Percentiles rank a stretch among this genome's conserved stretches.
These are phyloP conservation scores for Brachionus asplanchnoidis DNA, from an alignment of 1,140 invertebrate species.

Conservation along the genomic window DNA sequence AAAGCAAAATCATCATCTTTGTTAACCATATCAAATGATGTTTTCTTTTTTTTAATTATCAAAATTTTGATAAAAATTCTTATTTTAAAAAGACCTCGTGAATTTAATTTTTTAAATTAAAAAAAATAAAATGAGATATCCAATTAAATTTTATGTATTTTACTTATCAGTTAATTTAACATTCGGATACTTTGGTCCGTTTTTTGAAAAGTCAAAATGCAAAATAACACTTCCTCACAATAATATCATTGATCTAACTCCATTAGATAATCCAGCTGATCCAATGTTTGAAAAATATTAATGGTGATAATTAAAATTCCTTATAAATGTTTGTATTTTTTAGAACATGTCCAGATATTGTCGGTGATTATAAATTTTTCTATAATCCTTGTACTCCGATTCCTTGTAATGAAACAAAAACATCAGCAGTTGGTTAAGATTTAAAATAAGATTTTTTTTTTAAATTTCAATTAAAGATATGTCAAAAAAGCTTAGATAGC, in stretches of 20 bases:
- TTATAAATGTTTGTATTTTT: not conserved
- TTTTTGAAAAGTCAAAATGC: not conserved
- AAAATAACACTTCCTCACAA: not conserved
- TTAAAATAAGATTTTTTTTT: not conserved
- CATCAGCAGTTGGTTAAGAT: not conserved
- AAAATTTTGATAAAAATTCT: no score
- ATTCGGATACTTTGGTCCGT: not conserved
- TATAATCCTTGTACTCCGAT: not conserved
- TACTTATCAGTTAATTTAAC: not conserved
- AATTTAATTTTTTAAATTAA: no score
- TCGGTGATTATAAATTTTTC: not conserved
- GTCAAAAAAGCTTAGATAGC: not conserved
- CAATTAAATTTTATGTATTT: no score
- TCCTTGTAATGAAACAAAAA: not conserved
- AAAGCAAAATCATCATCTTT: no score
- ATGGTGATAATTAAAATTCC: not conserved
- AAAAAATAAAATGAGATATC: no score
- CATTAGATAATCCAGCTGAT: not conserved
- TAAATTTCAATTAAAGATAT: not conserved
- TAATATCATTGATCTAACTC: not conserved
- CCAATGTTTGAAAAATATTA: not conserved
- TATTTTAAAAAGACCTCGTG: no score
- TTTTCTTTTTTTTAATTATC: no score
- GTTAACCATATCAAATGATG: no score
- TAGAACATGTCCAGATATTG: not conserved